Conservation (phyloP, 2,797 vertebrate species). For the Spea hammondii region DNA sequence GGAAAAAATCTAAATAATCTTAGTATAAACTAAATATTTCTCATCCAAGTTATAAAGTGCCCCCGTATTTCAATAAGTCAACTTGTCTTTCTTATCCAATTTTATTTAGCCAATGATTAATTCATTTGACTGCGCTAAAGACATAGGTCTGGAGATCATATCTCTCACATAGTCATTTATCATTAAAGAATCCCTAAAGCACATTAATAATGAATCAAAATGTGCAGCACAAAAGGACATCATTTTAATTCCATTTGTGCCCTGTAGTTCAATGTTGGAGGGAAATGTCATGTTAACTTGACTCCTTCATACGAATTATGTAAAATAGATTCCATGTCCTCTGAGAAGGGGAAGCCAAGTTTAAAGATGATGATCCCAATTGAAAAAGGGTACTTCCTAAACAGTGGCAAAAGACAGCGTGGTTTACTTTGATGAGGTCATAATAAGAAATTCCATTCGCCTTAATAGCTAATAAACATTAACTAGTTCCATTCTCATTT, state of each 20-base stretch:
- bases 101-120: constrained; percentile 49
- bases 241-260: constrained; percentile 52
- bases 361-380: background rate
- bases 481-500: background rate
- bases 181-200: constrained; percentile 52
- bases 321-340: constrained; percentile 31
- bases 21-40: constrained; percentile 16
- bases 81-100: constrained; percentile 32
- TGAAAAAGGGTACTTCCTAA: background rate
- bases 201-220: constrained; percentile 49
- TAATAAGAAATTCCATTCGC: too few relatives aligned
- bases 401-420: background rate
- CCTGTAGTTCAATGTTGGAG: constrained; percentile 43
- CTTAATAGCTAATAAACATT: too few relatives aligned
- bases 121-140: constrained; percentile 45
- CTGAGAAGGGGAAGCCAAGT: background rate
- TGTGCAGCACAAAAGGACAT: constrained; percentile 48
- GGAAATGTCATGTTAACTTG: constrained; percentile 50
- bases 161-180: constrained; percentile 50
- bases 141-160: constrained; percentile 51
- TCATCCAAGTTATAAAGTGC: constrained; percentile 4
- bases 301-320: constrained; percentile 42
- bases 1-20: background rate
- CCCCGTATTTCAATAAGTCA: constrained; percentile 36
- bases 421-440: background rate